Percentiles rank a stretch among this genome's conserved stretches.
Conservation (phyloP, 2,888 invertebrate genomes). For the Spodoptera picta region DNA sequence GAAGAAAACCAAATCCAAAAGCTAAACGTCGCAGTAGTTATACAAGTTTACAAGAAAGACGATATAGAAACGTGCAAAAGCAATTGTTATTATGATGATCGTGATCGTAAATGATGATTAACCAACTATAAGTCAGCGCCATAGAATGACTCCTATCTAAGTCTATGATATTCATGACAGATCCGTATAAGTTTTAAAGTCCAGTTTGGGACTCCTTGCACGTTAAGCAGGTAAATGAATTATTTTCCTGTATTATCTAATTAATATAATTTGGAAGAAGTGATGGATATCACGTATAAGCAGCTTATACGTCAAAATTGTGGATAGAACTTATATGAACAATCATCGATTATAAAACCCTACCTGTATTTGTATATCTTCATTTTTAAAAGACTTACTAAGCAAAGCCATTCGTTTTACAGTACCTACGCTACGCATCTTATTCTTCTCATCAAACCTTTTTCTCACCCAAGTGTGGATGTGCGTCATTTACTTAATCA, state of each 20-base stretch:
- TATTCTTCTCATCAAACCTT: not conserved
- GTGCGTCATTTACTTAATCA: slow-evolving; percentile 2
- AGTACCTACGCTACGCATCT: too few species aligned
- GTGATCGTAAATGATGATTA: slow-evolving; percentile 35
- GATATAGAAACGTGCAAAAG: slow-evolving; percentile 15
- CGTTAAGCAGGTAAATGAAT: not conserved
- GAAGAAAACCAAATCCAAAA: not conserved
- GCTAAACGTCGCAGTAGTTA: slow-evolving; percentile 14
- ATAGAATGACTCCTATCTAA: slow-evolving; percentile 30
- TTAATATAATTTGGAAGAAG: too few species aligned
- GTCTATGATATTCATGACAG: slow-evolving; percentile 13
- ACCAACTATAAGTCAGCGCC: slow-evolving; percentile 21
- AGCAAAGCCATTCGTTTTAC: too few species aligned
- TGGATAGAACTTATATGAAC: too few species aligned
- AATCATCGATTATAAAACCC: too few species aligned
- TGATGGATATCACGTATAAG: too few species aligned
- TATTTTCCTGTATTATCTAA: too few species aligned
- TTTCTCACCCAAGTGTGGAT: too few species aligned
- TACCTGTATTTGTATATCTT: too few species aligned
- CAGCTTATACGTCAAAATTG: too few species aligned
- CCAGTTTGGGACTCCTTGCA: not conserved
- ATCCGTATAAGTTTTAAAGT: not conserved
- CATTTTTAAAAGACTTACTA: not conserved
- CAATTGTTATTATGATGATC: slow-evolving; percentile 31
- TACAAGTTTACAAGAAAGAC: slow-evolving; percentile 14